A percentile compares a stretch with the other conserved stretches of the same genome.
Conservation (phyloP, 2,113 vertebrate species). For the Thunnus thynnus region DNA sequence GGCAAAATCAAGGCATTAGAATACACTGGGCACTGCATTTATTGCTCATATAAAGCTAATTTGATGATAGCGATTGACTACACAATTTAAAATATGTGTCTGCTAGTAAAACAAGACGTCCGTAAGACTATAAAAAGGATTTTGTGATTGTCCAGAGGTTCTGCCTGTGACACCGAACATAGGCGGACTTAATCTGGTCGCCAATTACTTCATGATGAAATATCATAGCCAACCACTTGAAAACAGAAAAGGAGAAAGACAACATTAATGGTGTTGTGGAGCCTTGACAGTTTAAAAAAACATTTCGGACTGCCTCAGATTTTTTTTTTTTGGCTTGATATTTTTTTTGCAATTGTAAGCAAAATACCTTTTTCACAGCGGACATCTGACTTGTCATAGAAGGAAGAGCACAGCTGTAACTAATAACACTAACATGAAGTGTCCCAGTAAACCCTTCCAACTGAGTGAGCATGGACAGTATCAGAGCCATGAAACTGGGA, state of each 20-base stretch:
- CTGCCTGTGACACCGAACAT: background rate
- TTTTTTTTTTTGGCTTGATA: background rate
- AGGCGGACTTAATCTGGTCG: background rate
- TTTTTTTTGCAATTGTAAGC: background rate
- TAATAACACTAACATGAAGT: background rate
- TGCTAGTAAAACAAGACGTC: background rate
- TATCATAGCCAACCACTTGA: no score
- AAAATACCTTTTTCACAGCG: background rate
- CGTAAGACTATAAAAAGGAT: no score
- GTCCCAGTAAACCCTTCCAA: background rate
- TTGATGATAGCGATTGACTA: no score
- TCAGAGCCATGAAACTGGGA: background rate
- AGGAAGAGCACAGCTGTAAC: background rate
- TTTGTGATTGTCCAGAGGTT: no score
- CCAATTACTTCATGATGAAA: no score
- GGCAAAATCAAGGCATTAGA: constrained; percentile 48
- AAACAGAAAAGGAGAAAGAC: background rate
- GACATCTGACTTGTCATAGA: background rate
- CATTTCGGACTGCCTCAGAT: background rate
- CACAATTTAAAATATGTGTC: background rate
- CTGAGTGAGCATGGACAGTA: background rate
- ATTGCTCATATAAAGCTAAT: background rate
- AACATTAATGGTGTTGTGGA: background rate
- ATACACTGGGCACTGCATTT: background rate
- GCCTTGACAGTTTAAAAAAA: background rate